Evolutionary conservation across 2,888 invertebrate species (phyloP).

Genomic region (Siphonodentalium dalli): DNA sequence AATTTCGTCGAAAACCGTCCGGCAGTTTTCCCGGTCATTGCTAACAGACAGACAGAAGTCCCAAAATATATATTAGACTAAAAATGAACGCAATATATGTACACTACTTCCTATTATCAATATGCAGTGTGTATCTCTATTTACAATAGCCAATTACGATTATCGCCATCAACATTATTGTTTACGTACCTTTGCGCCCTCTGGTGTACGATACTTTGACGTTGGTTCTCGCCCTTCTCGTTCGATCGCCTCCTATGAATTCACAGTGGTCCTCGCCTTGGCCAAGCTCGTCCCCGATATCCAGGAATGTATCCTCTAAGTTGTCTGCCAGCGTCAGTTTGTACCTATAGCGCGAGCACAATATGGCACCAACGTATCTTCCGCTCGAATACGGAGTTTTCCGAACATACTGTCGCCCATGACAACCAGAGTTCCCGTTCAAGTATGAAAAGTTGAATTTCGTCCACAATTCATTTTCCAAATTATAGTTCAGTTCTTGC

Average conservation of each 20-base stretch:
- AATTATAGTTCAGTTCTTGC: slow-evolving; percentile 18
- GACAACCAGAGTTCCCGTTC: slow-evolving; percentile 35
- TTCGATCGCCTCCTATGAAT: slow-evolving; percentile 49
- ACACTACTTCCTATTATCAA: too few species aligned
- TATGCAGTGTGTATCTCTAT: too few species aligned
- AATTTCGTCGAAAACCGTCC: too few species aligned
- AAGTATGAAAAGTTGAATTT: slow-evolving; percentile 40
- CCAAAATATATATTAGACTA: too few species aligned
- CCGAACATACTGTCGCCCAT: slow-evolving; percentile 40
- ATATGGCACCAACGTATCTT: slow-evolving; percentile 48
- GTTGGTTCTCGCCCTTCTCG: slow-evolving; percentile 10
- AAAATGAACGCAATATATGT: too few species aligned
- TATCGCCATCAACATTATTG: too few species aligned
- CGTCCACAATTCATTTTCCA: slow-evolving; percentile 41
- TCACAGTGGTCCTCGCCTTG: slow-evolving; percentile 57
- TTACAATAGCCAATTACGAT: too few species aligned
- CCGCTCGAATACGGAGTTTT: slow-evolving; percentile 32
- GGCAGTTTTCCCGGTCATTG: too few species aligned
- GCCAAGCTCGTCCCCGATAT: slow-evolving; percentile 45
- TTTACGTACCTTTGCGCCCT: too few species aligned
- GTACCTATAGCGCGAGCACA: slow-evolving; percentile 44
- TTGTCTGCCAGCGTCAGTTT: slow-evolving; percentile 49
- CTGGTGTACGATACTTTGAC: too few species aligned
- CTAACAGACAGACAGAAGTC: too few species aligned
- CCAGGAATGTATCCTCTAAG: slow-evolving; percentile 40